Conservation (phyloP, 2,113 vertebrate species). For the Lasiurus cinereus region DNA sequence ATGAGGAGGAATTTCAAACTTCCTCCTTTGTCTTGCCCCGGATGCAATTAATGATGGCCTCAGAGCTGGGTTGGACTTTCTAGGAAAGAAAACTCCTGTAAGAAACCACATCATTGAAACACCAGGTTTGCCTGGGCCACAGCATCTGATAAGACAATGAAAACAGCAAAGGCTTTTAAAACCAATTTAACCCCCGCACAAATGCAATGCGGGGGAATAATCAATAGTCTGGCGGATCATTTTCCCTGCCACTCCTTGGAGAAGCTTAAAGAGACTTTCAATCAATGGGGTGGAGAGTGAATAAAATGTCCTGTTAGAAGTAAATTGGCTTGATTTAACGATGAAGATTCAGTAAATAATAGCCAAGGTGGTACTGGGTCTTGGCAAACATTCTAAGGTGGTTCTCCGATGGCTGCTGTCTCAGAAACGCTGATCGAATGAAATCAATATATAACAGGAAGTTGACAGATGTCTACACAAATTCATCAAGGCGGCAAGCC, state of each 20-base stretch:
- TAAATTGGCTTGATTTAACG: conserved; percentile 58
- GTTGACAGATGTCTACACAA: background rate
- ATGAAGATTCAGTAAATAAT: conserved; percentile 59
- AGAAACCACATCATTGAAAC: conserved; percentile 84
- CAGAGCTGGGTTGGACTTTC: conserved; percentile 65
- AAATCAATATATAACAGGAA: conserved; percentile 50
- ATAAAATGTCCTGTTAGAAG: conserved; percentile 71
- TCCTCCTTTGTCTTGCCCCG: conserved; percentile 23
- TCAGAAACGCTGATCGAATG: conserved; percentile 45
- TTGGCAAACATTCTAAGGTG: conserved; percentile 22
- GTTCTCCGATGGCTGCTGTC: conserved; percentile 46
- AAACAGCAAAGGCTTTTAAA: conserved; percentile 86
- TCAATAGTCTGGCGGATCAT: conserved; percentile 86
- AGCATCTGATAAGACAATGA: conserved; percentile 86
- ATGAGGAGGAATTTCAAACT: conserved; percentile 9
- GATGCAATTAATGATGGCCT: conserved; percentile 30
- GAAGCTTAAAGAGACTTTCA: conserved; percentile 87
- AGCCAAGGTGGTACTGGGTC: conserved; percentile 14
- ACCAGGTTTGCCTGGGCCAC: conserved; percentile 81
- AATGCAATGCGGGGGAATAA: conserved; percentile 89
- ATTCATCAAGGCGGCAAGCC: background rate
- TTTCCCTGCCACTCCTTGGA: conserved; percentile 86
- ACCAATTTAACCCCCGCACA: conserved; percentile 87
- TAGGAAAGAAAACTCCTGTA: conserved; percentile 68
- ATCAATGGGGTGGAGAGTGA: conserved; percentile 78